Evolutionary conservation across 2,113 vertebrate genomes (phyloP), one percentile per base, ranked within the genome.

Genomic region (Acrocephalus kingi): DNA sequence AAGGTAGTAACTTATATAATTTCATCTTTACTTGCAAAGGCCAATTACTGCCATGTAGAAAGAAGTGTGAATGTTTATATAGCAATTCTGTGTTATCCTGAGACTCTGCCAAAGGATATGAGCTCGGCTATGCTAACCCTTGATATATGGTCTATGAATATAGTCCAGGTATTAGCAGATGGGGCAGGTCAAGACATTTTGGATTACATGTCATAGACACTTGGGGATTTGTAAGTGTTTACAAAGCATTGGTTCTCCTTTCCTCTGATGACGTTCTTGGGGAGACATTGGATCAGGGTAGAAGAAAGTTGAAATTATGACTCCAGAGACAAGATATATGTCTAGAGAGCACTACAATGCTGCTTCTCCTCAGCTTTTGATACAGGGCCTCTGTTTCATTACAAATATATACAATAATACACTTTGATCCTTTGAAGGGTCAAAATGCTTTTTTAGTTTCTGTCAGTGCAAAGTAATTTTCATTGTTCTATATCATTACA

Each of bases 401-500:
- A 28, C 4, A 46, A 56, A 52, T 24, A 14, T 22, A 45, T 14
- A 37, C 5, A 82, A 27, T 39, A 82, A 73, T 22, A 30, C 4
- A 33, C 3, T 62, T 74, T 24, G 2, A 67, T 46, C 75, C 62
- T 75, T 63, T 45, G 21, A 82, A 80, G 12, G 9, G 5, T 37
- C 7, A 18, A 56, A 33, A 35, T 58, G 7, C 3, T 67, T 87
- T 78, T 58, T 28, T 13, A 61, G 6, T 77, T 81, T 91, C 33
- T 56, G 22, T 51, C 21, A 56, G 21, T 46, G n/a, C 10, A 49
- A 86, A 84, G 14, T 7, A 81, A 48, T 67, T 87, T 59, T 7
- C 28, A 1, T 59, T 87, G 3, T 11, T 69, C 39, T 75, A 0
- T 83, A n/a, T 59, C 4, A 20, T 59, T 43, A 41, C 0, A 0